Conservation (phyloP, 2,797 vertebrate genomes). For the Syngnathus rostellatus region DNA sequence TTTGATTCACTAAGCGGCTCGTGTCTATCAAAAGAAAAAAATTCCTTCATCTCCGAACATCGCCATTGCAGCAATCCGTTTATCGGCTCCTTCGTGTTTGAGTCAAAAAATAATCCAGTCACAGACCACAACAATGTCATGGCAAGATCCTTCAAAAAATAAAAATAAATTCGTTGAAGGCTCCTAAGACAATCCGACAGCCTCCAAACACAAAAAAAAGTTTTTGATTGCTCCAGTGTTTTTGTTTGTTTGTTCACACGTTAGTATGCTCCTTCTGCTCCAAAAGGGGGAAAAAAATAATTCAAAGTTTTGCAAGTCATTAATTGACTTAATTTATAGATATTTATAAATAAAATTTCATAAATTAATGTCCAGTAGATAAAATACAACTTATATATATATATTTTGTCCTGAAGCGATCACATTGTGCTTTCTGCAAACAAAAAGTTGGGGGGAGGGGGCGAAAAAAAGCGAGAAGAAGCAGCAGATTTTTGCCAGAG, state of each 20-base stretch:
- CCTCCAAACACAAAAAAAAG: conserved; percentile 32
- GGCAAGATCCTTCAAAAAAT: conserved; percentile 30
- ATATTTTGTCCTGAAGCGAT: conserved; percentile 58
- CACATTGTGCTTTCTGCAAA: conserved; percentile 73
- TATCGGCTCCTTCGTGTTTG: conserved; percentile 59
- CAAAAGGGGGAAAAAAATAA: conserved; percentile 32
- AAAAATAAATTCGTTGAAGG: conserved; percentile 32
- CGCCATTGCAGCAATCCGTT: conserved; percentile 31
- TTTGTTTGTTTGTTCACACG: conserved; percentile 52
- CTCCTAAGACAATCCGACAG: conserved; percentile 49
- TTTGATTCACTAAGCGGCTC: conserved; percentile 18
- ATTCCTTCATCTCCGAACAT: conserved; percentile 32
- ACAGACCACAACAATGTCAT: conserved; percentile 40
- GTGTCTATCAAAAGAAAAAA: conserved; percentile 24
- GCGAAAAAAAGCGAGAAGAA: conserved; percentile 63
- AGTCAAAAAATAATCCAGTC: conserved; percentile 47
- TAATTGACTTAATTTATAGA: conserved; percentile 52
- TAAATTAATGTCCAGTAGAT: conserved; percentile 74
- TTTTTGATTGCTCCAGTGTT: conserved; percentile 61
- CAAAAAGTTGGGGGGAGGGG: conserved; percentile 46
- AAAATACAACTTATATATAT: conserved; percentile 66
- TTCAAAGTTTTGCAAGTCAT: conserved; percentile 40
- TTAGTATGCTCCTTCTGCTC: conserved; percentile 50
- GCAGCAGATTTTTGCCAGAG: conserved; percentile 71
- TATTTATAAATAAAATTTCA: conserved; percentile 50